Evolutionary conservation across 2,113 vertebrate genomes (phyloP).

Genomic region (Megalops atlanticus): DNA sequence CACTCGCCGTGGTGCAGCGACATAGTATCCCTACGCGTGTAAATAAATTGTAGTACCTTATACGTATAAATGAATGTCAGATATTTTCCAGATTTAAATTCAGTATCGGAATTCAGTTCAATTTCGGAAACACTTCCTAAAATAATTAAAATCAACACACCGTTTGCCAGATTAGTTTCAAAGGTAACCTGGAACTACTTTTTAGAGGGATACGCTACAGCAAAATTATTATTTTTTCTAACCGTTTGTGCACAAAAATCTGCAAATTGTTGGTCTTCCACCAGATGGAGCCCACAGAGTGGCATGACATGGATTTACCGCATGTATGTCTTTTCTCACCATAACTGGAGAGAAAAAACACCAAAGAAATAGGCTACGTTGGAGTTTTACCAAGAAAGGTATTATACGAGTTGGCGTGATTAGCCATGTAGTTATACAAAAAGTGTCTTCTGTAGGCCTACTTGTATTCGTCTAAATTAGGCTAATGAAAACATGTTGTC

Average conservation of each 20-base stretch:
- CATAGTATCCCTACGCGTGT: background rate
- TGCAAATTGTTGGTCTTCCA: background rate
- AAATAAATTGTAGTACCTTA: background rate
- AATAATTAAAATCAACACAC: too few species aligned
- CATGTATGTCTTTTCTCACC: too few species aligned
- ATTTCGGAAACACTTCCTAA: too few species aligned
- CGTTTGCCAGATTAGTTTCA: background rate
- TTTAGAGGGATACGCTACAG: background rate
- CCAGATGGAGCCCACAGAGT: background rate
- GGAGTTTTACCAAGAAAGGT: too few species aligned
- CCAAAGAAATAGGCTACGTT: too few species aligned
- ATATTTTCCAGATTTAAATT: background rate
- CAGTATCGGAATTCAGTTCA: too few species aligned
- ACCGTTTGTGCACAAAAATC: background rate
- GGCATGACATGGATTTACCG: background rate
- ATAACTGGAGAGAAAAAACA: too few species aligned
- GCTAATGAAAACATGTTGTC: too few species aligned
- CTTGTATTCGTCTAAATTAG: too few species aligned
- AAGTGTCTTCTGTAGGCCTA: too few species aligned
- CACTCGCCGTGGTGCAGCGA: background rate
- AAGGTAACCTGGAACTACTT: background rate
- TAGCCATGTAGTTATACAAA: too few species aligned
- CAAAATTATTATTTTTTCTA: background rate
- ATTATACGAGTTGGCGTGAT: too few species aligned
- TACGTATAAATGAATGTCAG: background rate